Conservation (phyloP, 1,140 invertebrate species). For the Pogonomyrmex barbatus region DNA sequence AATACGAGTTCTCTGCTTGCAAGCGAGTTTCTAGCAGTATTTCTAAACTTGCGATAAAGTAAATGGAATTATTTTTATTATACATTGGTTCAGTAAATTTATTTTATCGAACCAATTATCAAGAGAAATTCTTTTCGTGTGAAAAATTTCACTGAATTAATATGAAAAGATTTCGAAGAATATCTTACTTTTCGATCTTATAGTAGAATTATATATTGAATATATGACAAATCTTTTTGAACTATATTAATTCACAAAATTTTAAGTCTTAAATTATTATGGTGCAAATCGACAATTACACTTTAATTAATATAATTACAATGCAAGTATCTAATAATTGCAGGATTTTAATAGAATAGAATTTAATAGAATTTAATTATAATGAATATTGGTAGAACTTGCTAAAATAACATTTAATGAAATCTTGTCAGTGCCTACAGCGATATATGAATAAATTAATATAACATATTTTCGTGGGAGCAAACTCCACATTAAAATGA, state of each 20-base stretch:
- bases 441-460: conserved; percentile 13
- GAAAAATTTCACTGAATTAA: background rate
- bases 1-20: conserved; percentile 16
- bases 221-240: background rate
- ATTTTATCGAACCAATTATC: background rate
- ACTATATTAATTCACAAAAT: background rate
- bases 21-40: background rate
- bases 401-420: conserved; percentile 32
- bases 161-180: background rate
- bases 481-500: background rate
- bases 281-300: background rate
- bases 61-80: background rate
- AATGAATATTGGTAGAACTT: conserved; percentile 11
- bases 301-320: conserved; percentile 4
- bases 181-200: background rate
- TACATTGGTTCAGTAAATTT: background rate
- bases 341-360: conserved; percentile 9
- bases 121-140: background rate
- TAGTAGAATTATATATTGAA: background rate
- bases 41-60: background rate
- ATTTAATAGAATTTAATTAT: conserved; percentile 39
- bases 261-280: background rate
- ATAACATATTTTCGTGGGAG: background rate
- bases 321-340: background rate
- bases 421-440: background rate